Conservation (phyloP, 2,888 invertebrate species). For the Cosmia trapezina region DNA sequence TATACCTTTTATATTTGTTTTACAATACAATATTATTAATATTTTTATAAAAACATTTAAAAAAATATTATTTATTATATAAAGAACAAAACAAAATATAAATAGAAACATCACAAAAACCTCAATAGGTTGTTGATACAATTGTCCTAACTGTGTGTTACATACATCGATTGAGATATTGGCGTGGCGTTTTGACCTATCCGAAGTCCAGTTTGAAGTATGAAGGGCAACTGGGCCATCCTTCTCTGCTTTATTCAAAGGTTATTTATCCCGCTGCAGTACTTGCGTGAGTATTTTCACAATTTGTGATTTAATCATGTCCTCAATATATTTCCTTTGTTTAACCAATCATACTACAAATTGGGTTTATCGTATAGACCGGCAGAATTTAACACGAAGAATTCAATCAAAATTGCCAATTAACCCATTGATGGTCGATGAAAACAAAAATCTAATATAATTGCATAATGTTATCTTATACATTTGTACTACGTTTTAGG, state of each 20-base stretch:
- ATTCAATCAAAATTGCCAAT: background rate
- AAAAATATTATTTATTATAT: background rate
- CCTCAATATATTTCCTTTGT: background rate
- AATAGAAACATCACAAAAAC: background rate
- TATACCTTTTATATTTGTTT: background rate
- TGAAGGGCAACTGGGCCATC: background rate
- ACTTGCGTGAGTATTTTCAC: background rate
- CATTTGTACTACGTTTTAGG: background rate
- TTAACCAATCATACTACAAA: background rate
- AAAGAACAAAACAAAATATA: background rate
- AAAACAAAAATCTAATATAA: background rate
- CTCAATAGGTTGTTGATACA: background rate
- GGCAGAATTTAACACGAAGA: background rate
- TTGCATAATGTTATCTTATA: conserved; percentile 6
- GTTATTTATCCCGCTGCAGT: background rate
- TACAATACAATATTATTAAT: background rate
- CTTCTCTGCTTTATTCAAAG: background rate
- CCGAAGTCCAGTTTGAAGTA: background rate
- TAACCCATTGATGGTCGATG: background rate
- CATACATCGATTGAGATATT: background rate
- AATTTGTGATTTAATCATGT: background rate
- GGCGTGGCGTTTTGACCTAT: background rate
- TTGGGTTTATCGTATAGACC: background rate
- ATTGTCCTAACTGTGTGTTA: background rate
- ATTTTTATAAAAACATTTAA: background rate